Evolutionary conservation across 2,888 invertebrate species (phyloP).

Genomic region (Eupithecia subfuscata): DNA sequence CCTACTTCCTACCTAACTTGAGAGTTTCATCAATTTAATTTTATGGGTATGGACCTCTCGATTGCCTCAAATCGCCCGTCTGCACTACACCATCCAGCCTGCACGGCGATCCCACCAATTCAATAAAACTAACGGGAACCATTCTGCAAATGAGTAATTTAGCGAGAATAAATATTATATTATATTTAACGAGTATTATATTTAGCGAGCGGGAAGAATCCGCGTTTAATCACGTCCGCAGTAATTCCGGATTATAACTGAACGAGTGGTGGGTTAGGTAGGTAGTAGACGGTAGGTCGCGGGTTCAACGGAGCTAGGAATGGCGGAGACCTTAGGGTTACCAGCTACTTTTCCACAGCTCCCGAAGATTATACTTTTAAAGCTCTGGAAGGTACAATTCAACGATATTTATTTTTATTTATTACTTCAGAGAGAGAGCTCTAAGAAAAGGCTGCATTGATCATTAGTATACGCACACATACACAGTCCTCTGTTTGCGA

Average conservation of each 20-base stretch:
- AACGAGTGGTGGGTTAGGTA: conserved; percentile 23
- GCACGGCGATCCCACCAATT: conserved; percentile 46
- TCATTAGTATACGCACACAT: too few relatives aligned
- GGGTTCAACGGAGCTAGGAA: conserved; percentile 16
- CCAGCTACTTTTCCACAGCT: not conserved
- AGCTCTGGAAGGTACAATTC: not conserved
- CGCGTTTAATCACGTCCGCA: conserved; percentile 66
- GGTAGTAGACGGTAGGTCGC: not conserved
- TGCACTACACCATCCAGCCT: conserved; percentile 14
- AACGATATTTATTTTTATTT: not conserved
- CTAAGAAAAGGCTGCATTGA: too few relatives aligned
- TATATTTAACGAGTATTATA: conserved; percentile 54
- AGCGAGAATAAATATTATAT: conserved; percentile 42
- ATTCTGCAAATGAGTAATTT: conserved; percentile 77
- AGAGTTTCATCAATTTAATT: too few relatives aligned
- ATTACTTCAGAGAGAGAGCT: too few relatives aligned
- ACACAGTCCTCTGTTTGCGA: too few relatives aligned
- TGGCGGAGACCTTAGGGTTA: not conserved
- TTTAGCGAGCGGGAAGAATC: conserved; percentile 51
- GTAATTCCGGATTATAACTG: conserved; percentile 61
- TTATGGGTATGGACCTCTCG: too few relatives aligned
- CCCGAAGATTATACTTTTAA: not conserved
- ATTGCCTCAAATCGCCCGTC: conserved; percentile 13
- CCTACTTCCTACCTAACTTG: too few relatives aligned
- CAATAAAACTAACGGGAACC: conserved; percentile 69